phyloP scores from a whole-genome alignment of 2,888 invertebrate species.

The Plebejus anna region DNA sequence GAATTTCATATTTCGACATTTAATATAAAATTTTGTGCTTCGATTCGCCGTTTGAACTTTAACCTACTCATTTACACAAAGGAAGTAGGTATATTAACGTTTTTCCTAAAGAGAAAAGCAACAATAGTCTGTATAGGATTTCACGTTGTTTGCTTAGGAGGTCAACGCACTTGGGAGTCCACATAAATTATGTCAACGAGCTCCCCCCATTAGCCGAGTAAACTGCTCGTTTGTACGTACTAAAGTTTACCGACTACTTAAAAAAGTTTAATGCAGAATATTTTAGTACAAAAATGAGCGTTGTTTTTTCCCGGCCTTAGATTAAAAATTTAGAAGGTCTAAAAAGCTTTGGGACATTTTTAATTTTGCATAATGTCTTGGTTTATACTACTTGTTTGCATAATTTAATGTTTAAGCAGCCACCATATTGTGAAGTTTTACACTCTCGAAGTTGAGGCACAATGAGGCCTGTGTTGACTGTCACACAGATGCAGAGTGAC shows the following conservation, averaged over 20 bases:
- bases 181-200: slow-evolving; percentile 15
- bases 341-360: slow-evolving; percentile 7
- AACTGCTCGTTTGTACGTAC: slow-evolving; percentile 19
- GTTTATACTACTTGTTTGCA: neutral
- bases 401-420: neutral
- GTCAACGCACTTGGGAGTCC: slow-evolving; percentile 7
- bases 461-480: too few species aligned
- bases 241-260: slow-evolving; percentile 15
- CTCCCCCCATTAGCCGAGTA: slow-evolving; percentile 19
- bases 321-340: neutral
- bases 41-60: neutral
- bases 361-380: neutral
- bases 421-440: neutral
- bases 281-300: slow-evolving; percentile 1
- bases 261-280: slow-evolving; percentile 19
- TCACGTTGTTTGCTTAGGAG: neutral
- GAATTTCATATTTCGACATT: too few species aligned
- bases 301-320: slow-evolving; percentile 7
- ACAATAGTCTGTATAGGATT: slow-evolving; percentile 32
- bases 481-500: too few species aligned
- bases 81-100: neutral
- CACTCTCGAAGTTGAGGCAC: neutral
- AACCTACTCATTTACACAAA: neutral
- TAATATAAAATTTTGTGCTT: neutral
- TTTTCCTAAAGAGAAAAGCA: neutral